Evolutionary conservation across 2,113 vertebrate genomes (phyloP).

Genomic region (Salminus brasiliensis): DNA sequence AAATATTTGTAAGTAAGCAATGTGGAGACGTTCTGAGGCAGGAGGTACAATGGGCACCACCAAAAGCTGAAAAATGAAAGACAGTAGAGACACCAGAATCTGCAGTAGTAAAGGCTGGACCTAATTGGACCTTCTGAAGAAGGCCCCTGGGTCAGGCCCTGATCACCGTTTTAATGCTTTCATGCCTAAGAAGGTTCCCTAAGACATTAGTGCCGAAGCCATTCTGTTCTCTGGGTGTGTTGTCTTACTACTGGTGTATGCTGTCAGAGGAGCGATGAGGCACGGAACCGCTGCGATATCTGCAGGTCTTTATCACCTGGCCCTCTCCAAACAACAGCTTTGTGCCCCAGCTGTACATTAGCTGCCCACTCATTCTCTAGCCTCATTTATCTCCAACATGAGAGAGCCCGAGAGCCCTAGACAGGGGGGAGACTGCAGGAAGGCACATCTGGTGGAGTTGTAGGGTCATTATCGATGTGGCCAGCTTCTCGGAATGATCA

Average conservation of each 20-base stretch:
- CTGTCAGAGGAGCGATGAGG: conserved; percentile 26
- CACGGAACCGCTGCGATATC: conserved; percentile 25
- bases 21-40: not conserved
- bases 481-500: conserved; percentile 51
- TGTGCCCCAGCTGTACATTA: conserved; percentile 51
- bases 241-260: conserved; percentile 42
- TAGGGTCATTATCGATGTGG: conserved; percentile 46
- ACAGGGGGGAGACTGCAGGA: conserved; percentile 36
- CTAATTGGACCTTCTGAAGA: conserved; percentile 31
- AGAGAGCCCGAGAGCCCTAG: conserved; percentile 58
- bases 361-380: conserved; percentile 34
- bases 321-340: conserved; percentile 40
- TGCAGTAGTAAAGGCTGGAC: conserved; percentile 2
- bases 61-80: not conserved
- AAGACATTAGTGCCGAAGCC: conserved; percentile 27
- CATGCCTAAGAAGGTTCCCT: conserved; percentile 10
- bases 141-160: not conserved
- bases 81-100: conserved; percentile 20
- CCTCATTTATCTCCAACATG: conserved; percentile 55
- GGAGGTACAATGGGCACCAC: not conserved
- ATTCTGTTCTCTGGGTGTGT: conserved; percentile 30
- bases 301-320: conserved; percentile 50
- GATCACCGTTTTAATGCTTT: conserved; percentile 43
- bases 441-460: conserved; percentile 57
- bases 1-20: not conserved